Base-by-base conservation (phyloP, 2,888 invertebrate species). In the Tetragnatha montana region DNA sequence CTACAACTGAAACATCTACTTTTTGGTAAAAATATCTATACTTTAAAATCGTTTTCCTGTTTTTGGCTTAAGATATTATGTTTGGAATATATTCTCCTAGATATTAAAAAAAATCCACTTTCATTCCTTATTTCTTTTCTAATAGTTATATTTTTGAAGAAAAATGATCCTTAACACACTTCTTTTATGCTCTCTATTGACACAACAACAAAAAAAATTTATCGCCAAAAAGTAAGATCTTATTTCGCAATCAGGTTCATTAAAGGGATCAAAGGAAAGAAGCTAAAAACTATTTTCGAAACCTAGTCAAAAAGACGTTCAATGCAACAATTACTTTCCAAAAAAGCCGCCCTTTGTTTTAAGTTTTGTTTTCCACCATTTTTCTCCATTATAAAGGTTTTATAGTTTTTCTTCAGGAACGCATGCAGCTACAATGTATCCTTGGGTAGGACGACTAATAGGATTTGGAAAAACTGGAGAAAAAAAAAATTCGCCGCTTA, bases 401-500 rank as follows among this genome's bases (percentile, higher is more conserved):
- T 21, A 71, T 47, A 8, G 47, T 47, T 76, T 70, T 76, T 84
- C 22, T 19, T 35, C 35, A 60, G 69, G 14, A 68, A 76, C 73
- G 68, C 79, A 51, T 50, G 17, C n/a, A 60, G 60, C 51, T 49
- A n/a, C 49, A 69, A 49, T 84, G 50, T 78, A 75, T 75, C 51
- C 19, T 60, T 83, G 35, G 19, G 76, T 22, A 22, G 17, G 21
- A 70, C 22, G 70, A 19, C 70, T 84, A 84, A 84, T 78, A 84
- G 84, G 84, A 84, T 78, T 84, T 75, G 83, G 68, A 75, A 49
- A 21, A 83, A 35, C 35, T 47, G 35, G 19, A 69, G 8, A 22
- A 22, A 21, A 70, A 69, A 22, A 22, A 21, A 70, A 69, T 78
- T 70, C 76, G 35, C 69, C 35, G 76, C 76, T 78, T 69, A 49